A percentile compares a stretch with the other conserved stretches of the same genome.
Evolutionary conservation across 2,113 vertebrate genomes (phyloP).

Genomic region (Elaphurus davidianus): DNA sequence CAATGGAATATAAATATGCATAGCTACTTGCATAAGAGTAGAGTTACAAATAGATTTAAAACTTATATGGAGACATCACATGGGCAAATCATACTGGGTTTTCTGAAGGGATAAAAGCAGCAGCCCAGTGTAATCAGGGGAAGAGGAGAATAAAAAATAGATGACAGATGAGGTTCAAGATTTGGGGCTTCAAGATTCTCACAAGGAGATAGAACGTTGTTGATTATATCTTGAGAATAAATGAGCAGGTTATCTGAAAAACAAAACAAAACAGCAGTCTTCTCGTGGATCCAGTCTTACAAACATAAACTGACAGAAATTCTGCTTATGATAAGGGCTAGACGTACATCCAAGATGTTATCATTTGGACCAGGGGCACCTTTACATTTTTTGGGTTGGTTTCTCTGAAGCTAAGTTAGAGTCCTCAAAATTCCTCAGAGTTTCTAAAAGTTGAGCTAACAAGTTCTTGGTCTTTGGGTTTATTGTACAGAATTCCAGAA

Average conservation of each 20-base stretch:
- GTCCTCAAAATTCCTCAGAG: not conserved
- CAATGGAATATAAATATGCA: not conserved
- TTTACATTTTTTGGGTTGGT: not conserved
- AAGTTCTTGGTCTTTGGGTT: not conserved
- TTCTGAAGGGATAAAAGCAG: not conserved
- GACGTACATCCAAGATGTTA: not conserved
- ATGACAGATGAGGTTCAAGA: not conserved
- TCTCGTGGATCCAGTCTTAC: not conserved
- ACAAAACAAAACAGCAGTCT: not conserved
- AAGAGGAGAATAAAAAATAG: not conserved
- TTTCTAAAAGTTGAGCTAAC: not conserved
- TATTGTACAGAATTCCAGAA: not conserved
- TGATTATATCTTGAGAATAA: not conserved
- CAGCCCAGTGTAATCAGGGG: not conserved
- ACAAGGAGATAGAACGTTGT: not conserved
- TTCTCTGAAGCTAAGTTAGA: not conserved
- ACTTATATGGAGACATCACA: not conserved
- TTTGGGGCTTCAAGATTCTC: not conserved
- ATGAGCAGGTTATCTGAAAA: not conserved
- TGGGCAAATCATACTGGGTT: not conserved
- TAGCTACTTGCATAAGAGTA: not conserved
- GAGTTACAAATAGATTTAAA: not conserved
- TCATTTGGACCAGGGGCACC: not conserved
- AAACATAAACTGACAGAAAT: not conserved
- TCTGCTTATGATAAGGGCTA: not conserved